A percentile compares a stretch with the other conserved stretches of the same genome.
Evolutionary conservation across 2,797 vertebrate species (phyloP).

Genomic region (Muraenolepis orangiensis): DNA sequence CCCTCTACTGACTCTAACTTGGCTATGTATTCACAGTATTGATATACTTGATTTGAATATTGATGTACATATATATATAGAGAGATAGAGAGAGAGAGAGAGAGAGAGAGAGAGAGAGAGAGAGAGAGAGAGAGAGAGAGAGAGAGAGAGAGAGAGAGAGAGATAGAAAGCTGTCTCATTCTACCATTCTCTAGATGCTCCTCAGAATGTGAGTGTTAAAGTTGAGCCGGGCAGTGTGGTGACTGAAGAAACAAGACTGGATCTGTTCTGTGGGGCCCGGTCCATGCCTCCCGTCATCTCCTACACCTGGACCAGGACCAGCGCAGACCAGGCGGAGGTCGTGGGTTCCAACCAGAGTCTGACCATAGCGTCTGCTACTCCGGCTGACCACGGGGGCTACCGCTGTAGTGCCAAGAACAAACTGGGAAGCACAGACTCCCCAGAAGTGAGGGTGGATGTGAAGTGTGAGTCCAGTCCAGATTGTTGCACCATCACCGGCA

Average conservation of each 20-base stretch:
- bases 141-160: too few species aligned
- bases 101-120: too few species aligned
- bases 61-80: too few species aligned
- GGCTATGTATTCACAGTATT: background rate
- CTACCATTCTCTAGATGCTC: constrained; percentile 49
- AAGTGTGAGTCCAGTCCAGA: constrained; percentile 59
- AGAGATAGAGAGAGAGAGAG: too few species aligned
- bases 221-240: background rate
- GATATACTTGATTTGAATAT: too few species aligned
- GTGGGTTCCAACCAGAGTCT: rapidly evolving
- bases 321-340: rapidly evolving
- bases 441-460: constrained; percentile 37
- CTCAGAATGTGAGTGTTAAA: constrained; percentile 40
- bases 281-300: constrained; percentile 27
- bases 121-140: too few species aligned
- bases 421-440: constrained; percentile 45
- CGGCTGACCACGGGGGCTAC: constrained; percentile 52
- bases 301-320: constrained; percentile 51
- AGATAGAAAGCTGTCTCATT: background rate
- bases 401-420: constrained; percentile 43
- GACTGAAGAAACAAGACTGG: constrained; percentile 37
- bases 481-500: background rate
- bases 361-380: constrained; percentile 9
- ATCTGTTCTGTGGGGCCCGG: constrained; percentile 32
- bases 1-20: too few species aligned